Evolutionary conservation across 2,888 invertebrate genomes (phyloP).

Genomic region (Scaptomyza tumidula): DNA sequence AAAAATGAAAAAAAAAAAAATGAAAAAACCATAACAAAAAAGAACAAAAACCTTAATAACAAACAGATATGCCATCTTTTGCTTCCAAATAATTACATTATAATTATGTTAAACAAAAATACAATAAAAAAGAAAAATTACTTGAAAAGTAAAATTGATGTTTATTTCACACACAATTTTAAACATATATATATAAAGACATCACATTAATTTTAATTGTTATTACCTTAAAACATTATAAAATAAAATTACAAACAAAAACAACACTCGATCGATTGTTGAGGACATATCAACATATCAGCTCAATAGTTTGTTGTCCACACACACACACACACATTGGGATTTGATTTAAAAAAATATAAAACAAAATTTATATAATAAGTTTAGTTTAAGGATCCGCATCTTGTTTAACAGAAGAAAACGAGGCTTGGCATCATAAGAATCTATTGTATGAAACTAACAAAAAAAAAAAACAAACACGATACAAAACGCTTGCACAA

Average conservation of each 20-base stretch:
- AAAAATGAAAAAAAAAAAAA: constrained; percentile 26
- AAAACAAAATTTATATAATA: constrained; percentile 1
- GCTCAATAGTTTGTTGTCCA: constrained; percentile 22
- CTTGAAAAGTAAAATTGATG: constrained; percentile 68
- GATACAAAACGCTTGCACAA: constrained; percentile 74
- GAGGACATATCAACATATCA: constrained; percentile 48
- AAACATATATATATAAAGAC: constrained; percentile 15
- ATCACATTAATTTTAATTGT: constrained; percentile 38
- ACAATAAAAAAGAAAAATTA: constrained; percentile 41
- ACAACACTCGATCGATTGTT: constrained; percentile 36
- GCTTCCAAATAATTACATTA: constrained; percentile 73
- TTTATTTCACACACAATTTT: constrained; percentile 56
- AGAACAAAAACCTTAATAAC: constrained; percentile 33
- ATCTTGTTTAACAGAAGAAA: constrained; percentile 29
- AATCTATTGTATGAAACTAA: constrained; percentile 41
- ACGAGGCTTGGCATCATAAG: constrained; percentile 32
- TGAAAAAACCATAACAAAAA: constrained; percentile 25
- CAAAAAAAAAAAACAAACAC: constrained; percentile 19
- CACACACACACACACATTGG: constrained; percentile 15
- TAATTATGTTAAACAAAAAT: constrained; percentile 62
- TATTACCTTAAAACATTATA: constrained; percentile 18
- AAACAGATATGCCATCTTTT: constrained; percentile 71
- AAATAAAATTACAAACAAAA: constrained; percentile 5
- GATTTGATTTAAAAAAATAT: constrained; percentile 22
- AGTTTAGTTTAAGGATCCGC: constrained; percentile 36